Percentiles rank a stretch among this genome's conserved stretches.
These are phyloP conservation scores for Brachyrhaphis roseni DNA, from an alignment of 2,797 vertebrate species.

Conservation along the genomic window DNA sequence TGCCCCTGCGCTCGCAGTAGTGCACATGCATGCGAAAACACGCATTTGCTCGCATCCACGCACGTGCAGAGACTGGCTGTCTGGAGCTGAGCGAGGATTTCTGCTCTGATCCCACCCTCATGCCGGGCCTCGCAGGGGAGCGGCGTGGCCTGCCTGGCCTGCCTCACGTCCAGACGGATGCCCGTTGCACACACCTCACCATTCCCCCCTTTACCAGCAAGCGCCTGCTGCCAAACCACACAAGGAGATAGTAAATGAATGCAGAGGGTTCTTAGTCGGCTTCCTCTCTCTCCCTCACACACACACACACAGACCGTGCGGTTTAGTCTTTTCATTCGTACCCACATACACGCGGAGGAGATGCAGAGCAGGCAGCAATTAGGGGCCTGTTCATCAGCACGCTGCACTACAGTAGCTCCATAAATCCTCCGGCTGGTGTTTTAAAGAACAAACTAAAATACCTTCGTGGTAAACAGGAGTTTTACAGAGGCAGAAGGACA, in stretches of 20 bases:
- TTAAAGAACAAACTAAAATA: constrained; percentile 43
- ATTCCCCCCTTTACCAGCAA: constrained; percentile 59
- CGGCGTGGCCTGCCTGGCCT: constrained; percentile 69
- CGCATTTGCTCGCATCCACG: constrained; percentile 25
- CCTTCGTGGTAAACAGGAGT: constrained; percentile 40
- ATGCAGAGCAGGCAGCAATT: constrained; percentile 71
- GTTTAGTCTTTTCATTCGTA: constrained; percentile 68
- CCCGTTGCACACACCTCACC: constrained; percentile 50
- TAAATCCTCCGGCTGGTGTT: constrained; percentile 61
- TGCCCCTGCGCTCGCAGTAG: constrained; percentile 57
- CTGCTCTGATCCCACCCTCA: constrained; percentile 67
- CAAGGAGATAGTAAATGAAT: constrained; percentile 79
- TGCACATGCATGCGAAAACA: constrained; percentile 32
- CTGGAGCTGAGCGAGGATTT: constrained; percentile 67
- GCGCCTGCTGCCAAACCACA: constrained; percentile 78
- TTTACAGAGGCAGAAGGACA: constrained; percentile 21
- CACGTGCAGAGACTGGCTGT: constrained; percentile 61
- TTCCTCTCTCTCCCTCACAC: constrained; percentile 44
- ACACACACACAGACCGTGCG: constrained; percentile 52
- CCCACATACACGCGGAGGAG: constrained; percentile 50
- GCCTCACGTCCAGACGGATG: constrained; percentile 77
- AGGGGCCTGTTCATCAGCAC: constrained; percentile 68
- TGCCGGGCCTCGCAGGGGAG: constrained; percentile 59
- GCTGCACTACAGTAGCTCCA: constrained; percentile 56
- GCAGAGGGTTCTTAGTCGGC: constrained; percentile 58